Evolutionary conservation across 2,888 invertebrate species (phyloP).

Genomic region (Lithophane semibrunnea): DNA sequence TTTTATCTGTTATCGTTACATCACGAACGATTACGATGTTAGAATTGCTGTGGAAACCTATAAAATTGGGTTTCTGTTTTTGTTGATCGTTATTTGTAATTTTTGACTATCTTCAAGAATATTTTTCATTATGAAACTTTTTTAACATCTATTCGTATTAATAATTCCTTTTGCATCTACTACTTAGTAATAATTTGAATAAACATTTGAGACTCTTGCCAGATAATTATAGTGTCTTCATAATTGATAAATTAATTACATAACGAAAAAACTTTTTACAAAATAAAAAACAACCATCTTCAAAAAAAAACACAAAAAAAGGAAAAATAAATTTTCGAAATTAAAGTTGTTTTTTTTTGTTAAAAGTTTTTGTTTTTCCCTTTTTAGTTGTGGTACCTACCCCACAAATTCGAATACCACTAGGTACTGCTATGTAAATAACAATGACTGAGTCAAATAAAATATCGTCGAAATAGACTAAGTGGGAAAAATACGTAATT

Average conservation of each 20-base stretch:
- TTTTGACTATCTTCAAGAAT: neutral
- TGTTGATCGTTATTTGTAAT: neutral
- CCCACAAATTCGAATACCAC: too few relatives aligned
- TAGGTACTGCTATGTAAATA: too few relatives aligned
- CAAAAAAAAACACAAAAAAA: too few relatives aligned
- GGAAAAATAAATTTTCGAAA: too few relatives aligned
- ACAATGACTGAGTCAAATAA: too few relatives aligned
- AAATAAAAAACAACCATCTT: too few relatives aligned
- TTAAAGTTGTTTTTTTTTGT: too few relatives aligned
- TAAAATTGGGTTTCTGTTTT: slow-evolving; percentile 11
- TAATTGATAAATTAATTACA: neutral
- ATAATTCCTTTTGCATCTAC: neutral
- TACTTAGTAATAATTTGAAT: neutral
- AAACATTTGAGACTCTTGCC: neutral
- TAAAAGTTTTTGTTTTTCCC: too few relatives aligned
- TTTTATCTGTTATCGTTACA: slow-evolving; percentile 11
- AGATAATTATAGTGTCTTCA: neutral
- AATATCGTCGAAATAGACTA: too few relatives aligned
- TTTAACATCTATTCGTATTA: neutral
- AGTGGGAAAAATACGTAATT: too few relatives aligned
- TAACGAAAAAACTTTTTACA: neutral
- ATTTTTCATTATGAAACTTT: neutral
- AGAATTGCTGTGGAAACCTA: slow-evolving; percentile 6
- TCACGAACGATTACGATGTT: slow-evolving; percentile 13
- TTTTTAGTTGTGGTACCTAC: too few relatives aligned